Evolutionary conservation across 2,797 vertebrate genomes (phyloP).

Genomic region (Syndactyla subalaris): DNA sequence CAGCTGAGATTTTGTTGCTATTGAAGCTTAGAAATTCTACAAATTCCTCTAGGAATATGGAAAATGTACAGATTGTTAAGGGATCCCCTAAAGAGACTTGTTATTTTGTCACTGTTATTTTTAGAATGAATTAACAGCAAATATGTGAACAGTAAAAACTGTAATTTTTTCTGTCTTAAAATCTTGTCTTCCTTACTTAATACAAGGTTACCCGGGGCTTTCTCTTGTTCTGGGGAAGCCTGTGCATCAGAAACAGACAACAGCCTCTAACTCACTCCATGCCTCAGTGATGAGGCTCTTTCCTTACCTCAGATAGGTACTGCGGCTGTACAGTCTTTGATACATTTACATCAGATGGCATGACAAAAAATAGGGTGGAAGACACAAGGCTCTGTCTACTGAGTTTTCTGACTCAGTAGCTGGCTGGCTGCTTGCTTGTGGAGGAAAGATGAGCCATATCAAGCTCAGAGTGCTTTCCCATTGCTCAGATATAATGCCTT

Average conservation of each 20-base stretch:
- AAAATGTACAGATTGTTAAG: background rate
- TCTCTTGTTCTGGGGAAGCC: background rate
- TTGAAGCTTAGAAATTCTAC: background rate
- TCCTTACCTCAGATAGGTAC: background rate
- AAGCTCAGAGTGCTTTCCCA: background rate
- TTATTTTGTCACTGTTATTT: background rate
- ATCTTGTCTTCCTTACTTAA: background rate
- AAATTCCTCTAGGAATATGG: background rate
- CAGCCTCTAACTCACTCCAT: background rate
- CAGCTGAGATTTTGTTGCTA: background rate
- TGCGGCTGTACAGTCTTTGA: background rate
- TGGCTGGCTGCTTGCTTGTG: background rate
- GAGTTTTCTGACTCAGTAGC: background rate
- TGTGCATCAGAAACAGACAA: background rate
- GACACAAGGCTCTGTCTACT: background rate
- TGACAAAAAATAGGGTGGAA: background rate
- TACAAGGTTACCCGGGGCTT: background rate
- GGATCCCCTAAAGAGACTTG: background rate
- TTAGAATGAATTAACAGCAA: background rate
- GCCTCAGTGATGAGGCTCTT: background rate
- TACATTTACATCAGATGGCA: background rate
- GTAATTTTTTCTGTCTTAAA: background rate
- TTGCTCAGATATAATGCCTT: background rate
- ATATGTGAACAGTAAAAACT: background rate
- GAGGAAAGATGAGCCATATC: background rate